Evolutionary conservation across 1,140 invertebrate species (phyloP).

Genomic region (Macrobrachium nipponense): DNA sequence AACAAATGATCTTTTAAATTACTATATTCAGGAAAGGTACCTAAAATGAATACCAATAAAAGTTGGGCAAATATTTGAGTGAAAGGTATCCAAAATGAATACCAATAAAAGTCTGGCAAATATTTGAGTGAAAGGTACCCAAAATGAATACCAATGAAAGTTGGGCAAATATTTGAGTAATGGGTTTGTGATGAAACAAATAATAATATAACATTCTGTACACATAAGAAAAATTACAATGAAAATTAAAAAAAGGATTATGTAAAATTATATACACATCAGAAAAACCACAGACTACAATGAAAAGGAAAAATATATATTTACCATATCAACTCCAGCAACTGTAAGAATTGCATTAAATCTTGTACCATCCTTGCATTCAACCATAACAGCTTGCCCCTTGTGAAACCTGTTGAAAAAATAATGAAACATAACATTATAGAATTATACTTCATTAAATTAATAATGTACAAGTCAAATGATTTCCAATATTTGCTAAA

Average conservation of each 20-base stretch:
- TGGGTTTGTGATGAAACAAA: background rate
- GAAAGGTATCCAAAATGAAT: too few species aligned
- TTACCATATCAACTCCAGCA: conserved; percentile 88
- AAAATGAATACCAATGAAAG: too few species aligned
- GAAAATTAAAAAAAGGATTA: conserved; percentile 49
- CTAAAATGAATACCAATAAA: too few species aligned
- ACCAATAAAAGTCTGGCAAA: too few species aligned
- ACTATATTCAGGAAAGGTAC: too few species aligned
- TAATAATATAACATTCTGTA: background rate
- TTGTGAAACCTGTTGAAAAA: conserved; percentile 81
- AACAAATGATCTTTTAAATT: too few species aligned
- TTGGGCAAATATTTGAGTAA: too few species aligned
- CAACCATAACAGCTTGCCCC: conserved; percentile 91
- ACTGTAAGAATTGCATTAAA: conserved; percentile 89
- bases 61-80: too few species aligned
- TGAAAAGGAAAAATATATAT: conserved; percentile 67
- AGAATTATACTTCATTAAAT: conserved; percentile 26
- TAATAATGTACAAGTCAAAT: conserved; percentile 7
- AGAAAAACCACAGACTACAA: conserved; percentile 49
- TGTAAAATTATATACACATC: background rate
- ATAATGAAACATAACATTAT: background rate
- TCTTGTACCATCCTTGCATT: conserved; percentile 84
- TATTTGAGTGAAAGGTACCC: too few species aligned
- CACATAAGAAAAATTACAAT: conserved; percentile 34
- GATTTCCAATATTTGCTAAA: too few species aligned